Evolutionary conservation across 2,888 invertebrate species (phyloP).

Genomic region (Galerucella nymphaeae): DNA sequence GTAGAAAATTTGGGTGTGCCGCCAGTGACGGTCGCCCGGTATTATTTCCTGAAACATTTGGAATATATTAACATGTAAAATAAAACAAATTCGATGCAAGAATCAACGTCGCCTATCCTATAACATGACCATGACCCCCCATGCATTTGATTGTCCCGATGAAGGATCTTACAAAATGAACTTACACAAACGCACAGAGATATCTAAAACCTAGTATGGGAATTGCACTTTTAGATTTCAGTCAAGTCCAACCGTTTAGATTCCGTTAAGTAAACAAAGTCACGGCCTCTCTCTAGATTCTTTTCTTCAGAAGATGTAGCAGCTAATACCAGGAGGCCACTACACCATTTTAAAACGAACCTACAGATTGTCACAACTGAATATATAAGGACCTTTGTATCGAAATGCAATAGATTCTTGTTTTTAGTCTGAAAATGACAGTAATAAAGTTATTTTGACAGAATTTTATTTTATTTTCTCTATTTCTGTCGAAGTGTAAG

Average conservation of each 20-base stretch:
- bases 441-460: no score
- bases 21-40: conserved; percentile 25
- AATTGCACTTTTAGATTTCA: conserved; percentile 40
- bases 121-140: conserved; percentile 43
- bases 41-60: conserved; percentile 29
- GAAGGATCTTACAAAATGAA: conserved; percentile 23
- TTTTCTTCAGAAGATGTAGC: conserved; percentile 2
- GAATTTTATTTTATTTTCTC: no score
- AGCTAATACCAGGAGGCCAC: conserved; percentile 10
- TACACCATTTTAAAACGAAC: background rate
- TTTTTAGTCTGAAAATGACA: no score
- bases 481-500: no score
- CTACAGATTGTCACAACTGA: no score
- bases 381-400: background rate
- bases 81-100: conserved; percentile 34
- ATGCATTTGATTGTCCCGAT: conserved; percentile 41
- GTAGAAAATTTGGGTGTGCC: conserved; percentile 27
- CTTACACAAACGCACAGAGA: conserved; percentile 13
- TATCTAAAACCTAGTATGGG: conserved; percentile 32
- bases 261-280: conserved; percentile 37
- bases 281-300: conserved; percentile 26
- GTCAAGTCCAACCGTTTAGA: conserved; percentile 33
- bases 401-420: no score
- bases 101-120: conserved; percentile 9
- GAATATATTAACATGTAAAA: conserved; percentile 26